phyloP scores from a whole-genome alignment of 1,140 invertebrate genomes.

The Popillia japonica region DNA sequence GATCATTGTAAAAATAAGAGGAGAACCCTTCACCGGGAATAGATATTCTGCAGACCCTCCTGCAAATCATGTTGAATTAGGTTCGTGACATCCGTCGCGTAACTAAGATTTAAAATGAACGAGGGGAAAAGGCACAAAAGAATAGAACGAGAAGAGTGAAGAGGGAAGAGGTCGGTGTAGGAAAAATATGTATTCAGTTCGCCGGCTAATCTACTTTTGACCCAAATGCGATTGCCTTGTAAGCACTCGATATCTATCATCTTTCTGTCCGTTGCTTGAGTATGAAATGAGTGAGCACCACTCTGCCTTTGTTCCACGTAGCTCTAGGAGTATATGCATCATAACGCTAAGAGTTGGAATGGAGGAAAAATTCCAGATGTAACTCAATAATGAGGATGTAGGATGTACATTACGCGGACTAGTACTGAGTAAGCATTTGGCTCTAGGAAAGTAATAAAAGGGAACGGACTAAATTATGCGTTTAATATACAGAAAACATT shows the following conservation, averaged over 20 bases:
- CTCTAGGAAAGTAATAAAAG: not conserved
- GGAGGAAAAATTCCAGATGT: slow-evolving; percentile 1
- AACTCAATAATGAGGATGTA: not conserved
- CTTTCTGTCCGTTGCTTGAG: not conserved
- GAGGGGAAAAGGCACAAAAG: not conserved
- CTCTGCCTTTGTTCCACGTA: too few relatives aligned
- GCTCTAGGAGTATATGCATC: too few relatives aligned
- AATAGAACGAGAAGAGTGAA: not conserved
- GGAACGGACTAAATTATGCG: not conserved
- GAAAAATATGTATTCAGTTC: not conserved
- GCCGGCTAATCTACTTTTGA: slow-evolving; percentile 49
- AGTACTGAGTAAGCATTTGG: not conserved
- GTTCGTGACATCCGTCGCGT: not conserved
- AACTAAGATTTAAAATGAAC: not conserved
- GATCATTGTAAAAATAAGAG: too few relatives aligned
- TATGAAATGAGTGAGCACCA: not conserved
- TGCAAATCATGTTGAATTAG: not conserved
- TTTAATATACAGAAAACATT: not conserved
- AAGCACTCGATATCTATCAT: slow-evolving; percentile 41
- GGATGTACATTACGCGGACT: not conserved
- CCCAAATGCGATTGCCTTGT: slow-evolving; percentile 52
- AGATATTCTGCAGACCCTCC: not conserved
- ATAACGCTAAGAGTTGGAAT: not conserved
- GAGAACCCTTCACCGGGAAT: too few relatives aligned
- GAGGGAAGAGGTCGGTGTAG: not conserved